Conservation (phyloP, 92 coral and sea anemone genomes). For the Parazoanthus swiftii region DNA sequence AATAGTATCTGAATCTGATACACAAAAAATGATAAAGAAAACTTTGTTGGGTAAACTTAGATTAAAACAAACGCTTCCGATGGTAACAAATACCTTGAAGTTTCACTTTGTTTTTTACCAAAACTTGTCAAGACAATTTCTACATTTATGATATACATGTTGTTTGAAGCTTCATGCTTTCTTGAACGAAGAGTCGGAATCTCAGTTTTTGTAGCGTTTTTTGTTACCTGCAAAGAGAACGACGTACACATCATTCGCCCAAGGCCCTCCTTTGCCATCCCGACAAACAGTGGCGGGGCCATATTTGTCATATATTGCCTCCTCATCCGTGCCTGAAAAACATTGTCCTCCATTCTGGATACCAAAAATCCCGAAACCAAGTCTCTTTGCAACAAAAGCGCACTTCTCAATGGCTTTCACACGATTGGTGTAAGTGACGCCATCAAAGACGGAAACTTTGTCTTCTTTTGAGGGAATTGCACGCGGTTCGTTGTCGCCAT, state of each 20-base stretch:
- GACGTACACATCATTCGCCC: conserved; percentile 35
- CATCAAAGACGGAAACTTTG: neutral
- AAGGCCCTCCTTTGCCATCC: conserved; percentile 29
- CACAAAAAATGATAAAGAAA: too few relatives aligned
- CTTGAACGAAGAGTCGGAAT: too few relatives aligned
- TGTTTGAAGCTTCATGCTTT: too few relatives aligned
- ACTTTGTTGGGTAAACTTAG: too few relatives aligned
- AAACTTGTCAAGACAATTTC: too few relatives aligned
- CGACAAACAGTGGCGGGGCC: conserved; percentile 13
- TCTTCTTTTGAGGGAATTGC: conserved; percentile 1
- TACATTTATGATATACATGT: too few relatives aligned
- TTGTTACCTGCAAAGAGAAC: conserved; percentile 7
- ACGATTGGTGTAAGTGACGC: neutral
- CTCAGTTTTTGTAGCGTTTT: too few relatives aligned
- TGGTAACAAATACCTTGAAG: too few relatives aligned
- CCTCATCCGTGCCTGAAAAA: neutral
- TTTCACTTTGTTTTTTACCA: too few relatives aligned
- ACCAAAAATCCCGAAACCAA: conserved; percentile 6
- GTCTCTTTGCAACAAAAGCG: conserved; percentile 11
- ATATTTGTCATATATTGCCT: conserved; percentile 11
- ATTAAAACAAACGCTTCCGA: too few relatives aligned
- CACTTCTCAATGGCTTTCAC: conserved; percentile 25
- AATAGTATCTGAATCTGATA: too few relatives aligned
- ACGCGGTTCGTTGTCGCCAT: neutral
- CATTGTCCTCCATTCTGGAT: conserved; percentile 5